Conservation (phyloP, 2,113 vertebrate genomes). For the Platichthys flesus region DNA sequence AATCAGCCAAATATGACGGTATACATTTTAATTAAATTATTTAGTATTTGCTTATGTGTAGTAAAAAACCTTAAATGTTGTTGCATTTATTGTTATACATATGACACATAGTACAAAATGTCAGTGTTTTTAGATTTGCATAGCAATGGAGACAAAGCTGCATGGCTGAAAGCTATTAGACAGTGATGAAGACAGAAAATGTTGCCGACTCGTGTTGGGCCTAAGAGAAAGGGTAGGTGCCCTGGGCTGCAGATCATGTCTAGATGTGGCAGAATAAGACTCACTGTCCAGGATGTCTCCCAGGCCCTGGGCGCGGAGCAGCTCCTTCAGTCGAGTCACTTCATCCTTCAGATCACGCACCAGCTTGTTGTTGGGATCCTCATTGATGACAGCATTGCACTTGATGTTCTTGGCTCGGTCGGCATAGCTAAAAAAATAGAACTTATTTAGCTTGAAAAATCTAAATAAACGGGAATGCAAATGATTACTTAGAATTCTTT, state of each 20-base stretch:
- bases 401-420: constrained; percentile 99
- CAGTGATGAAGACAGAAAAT: constrained; percentile 38
- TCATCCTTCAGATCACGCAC: constrained; percentile 98
- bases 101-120: too few species aligned
- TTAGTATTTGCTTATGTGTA: background rate
- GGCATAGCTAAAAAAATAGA: constrained; percentile 86
- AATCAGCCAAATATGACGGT: background rate
- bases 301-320: constrained; percentile 94
- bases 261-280: constrained; percentile 69
- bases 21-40: background rate
- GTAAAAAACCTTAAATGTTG: background rate
- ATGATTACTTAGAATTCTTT: background rate
- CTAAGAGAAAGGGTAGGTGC: constrained; percentile 18
- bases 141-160: constrained; percentile 38
- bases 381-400: constrained; percentile 98
- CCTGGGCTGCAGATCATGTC: constrained; percentile 10
- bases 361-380: constrained; percentile 97
- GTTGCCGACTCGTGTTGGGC: constrained; percentile 18
- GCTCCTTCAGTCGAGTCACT: constrained; percentile 93
- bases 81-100: background rate
- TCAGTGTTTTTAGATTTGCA: constrained; percentile 19
- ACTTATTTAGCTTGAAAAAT: background rate
- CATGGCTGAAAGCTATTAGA: constrained; percentile 32
- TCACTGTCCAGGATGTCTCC: constrained; percentile 99
- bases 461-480: background rate